phyloP scores from a whole-genome alignment of 1,140 invertebrate genomes.

The Pantala flavescens region DNA sequence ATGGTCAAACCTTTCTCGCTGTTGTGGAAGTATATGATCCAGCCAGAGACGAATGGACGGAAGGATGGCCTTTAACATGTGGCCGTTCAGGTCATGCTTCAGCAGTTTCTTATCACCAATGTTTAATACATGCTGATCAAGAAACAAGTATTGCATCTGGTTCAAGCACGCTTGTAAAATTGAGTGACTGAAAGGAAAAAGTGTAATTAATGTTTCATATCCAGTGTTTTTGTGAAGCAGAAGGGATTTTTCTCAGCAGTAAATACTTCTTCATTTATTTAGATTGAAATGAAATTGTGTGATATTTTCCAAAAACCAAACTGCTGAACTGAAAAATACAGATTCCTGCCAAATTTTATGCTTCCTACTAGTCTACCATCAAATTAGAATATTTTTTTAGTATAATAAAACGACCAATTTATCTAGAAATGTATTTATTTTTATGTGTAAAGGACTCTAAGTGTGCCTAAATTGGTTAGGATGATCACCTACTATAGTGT shows the following conservation, averaged over 20 bases:
- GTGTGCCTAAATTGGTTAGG: background rate
- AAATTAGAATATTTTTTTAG: background rate
- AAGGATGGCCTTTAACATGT: constrained; percentile 66
- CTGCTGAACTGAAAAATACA: background rate
- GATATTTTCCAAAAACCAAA: background rate
- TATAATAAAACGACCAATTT: background rate
- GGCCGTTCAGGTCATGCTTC: constrained; percentile 82
- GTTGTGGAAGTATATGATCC: constrained; percentile 83
- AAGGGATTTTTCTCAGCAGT: background rate
- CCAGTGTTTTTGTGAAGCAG: background rate
- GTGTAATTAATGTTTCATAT: background rate
- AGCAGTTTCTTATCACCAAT: constrained; percentile 59
- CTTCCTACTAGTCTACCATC: background rate
- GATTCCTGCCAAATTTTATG: background rate
- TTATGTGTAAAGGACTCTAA: background rate
- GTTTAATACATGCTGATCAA: constrained; percentile 27
- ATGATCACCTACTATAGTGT: background rate
- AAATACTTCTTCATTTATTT: background rate
- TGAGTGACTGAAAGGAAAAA: background rate
- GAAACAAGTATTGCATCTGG: background rate
- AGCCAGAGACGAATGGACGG: constrained; percentile 57
- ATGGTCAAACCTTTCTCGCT: constrained; percentile 61
- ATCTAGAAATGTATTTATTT: background rate
- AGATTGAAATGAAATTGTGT: background rate
- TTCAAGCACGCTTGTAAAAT: background rate